A percentile compares a stretch with the other conserved stretches of the same genome.
Evolutionary conservation across 1,140 invertebrate species (phyloP).

Genomic region (Zaprionus nigranus): DNA sequence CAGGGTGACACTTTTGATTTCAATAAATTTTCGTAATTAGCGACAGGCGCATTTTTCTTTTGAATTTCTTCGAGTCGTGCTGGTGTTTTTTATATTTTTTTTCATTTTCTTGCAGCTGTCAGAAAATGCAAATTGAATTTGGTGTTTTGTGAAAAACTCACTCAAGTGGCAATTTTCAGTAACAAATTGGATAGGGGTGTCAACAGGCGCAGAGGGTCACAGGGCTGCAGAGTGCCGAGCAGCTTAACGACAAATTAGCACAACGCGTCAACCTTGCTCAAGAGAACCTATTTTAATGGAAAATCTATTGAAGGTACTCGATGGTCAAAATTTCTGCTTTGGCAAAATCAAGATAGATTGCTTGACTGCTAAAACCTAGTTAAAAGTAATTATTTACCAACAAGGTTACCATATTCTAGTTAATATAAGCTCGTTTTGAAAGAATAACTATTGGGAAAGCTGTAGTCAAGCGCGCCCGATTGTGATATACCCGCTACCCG

Average conservation of each 20-base stretch:
- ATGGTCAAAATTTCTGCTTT: no score
- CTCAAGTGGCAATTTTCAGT: conserved; percentile 53
- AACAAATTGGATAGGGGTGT: conserved; percentile 36
- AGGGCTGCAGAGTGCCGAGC: conserved; percentile 35
- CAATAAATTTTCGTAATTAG: conserved; percentile 81
- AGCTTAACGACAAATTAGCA: conserved; percentile 51
- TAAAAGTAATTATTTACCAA: no score
- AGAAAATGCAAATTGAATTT: conserved; percentile 77
- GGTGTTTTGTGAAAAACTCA: conserved; percentile 52
- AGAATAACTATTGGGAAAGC: no score
- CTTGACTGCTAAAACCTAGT: no score
- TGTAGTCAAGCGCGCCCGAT: no score
- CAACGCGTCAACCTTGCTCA: not conserved
- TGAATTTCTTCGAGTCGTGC: conserved; percentile 34
- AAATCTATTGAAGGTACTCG: not conserved
- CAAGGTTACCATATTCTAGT: no score
- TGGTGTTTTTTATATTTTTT: conserved; percentile 22
- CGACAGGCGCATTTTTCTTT: conserved; percentile 71
- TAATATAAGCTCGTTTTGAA: no score
- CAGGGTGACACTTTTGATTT: conserved; percentile 76
- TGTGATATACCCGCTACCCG: no score
- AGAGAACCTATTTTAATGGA: not conserved
- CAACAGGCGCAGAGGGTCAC: not conserved
- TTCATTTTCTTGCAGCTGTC: conserved; percentile 40
- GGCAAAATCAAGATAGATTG: no score